Evolutionary conservation across 2,113 vertebrate species (phyloP).

Genomic region (Thalassoma bifasciatum): DNA sequence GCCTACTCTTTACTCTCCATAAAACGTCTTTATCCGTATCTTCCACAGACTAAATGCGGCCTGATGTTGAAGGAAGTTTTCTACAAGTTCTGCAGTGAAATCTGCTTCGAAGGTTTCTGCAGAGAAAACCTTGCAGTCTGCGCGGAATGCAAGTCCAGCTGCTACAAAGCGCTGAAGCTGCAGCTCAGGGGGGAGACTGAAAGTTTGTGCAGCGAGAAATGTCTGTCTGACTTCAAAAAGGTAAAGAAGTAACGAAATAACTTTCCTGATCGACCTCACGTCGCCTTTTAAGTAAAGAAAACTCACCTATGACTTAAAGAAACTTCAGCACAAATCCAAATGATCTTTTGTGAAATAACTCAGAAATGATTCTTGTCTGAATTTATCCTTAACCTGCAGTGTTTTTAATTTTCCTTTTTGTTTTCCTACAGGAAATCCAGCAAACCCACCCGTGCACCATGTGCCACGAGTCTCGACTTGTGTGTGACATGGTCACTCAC

Average conservation of each 20-base stretch:
- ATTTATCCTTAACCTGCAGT: too few relatives aligned
- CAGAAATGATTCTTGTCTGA: too few relatives aligned
- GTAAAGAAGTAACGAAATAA: constrained; percentile 74
- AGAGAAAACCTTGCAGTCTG: constrained; percentile 88
- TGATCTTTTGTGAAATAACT: too few relatives aligned
- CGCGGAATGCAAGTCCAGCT: constrained; percentile 86
- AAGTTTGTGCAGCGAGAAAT: constrained; percentile 87
- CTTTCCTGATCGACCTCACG: too few relatives aligned
- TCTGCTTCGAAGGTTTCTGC: constrained; percentile 89
- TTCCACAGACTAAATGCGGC: constrained; percentile 85
- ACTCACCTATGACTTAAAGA: too few relatives aligned
- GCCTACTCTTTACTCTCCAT: too few relatives aligned
- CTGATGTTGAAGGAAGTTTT: constrained; percentile 86
- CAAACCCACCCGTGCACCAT: constrained; percentile 87
- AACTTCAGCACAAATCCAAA: too few relatives aligned
- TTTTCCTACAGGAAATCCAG: constrained; percentile 82
- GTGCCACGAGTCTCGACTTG: constrained; percentile 84
- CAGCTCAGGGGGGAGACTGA: constrained; percentile 85
- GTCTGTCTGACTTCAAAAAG: constrained; percentile 88
- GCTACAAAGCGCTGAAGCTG: constrained; percentile 85
- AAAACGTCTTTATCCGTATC: neutral
- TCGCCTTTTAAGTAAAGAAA: too few relatives aligned
- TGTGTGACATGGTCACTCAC: constrained; percentile 87
- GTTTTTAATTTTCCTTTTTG: neutral
- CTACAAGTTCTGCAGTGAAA: constrained; percentile 90